Conservation (phyloP, 2,797 vertebrate species). For the Eulemur mongoz region DNA sequence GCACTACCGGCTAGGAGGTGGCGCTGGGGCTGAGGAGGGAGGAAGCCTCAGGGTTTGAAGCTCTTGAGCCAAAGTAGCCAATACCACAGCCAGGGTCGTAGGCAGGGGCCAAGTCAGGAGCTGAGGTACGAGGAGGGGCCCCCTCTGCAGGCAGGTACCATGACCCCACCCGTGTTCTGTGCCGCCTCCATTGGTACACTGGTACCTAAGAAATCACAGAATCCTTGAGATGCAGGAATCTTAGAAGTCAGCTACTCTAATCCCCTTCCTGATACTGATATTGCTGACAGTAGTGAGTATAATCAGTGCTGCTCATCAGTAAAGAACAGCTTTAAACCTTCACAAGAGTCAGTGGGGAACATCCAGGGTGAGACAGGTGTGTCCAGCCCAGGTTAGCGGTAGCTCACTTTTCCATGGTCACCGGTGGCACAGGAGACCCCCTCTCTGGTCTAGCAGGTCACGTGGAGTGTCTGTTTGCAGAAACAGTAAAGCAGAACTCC, state of each 20-base stretch:
- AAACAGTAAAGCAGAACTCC: background rate
- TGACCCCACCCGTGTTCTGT: background rate
- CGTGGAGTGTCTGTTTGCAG: background rate
- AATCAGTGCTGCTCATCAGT: background rate
- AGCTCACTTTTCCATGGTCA: background rate
- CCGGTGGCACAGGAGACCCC: rapidly evolving
- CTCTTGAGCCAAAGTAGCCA: background rate
- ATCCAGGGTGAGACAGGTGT: background rate
- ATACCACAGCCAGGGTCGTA: too few species aligned
- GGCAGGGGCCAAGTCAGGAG: background rate
- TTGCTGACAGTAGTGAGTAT: background rate
- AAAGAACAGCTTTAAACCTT: background rate
- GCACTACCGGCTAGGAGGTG: background rate
- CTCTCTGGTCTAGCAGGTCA: background rate
- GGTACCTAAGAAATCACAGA: background rate
- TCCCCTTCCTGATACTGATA: background rate
- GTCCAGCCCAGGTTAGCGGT: too few species aligned
- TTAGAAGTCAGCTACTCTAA: background rate
- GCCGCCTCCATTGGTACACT: background rate
- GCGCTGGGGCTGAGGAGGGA: background rate
- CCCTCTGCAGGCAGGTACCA: background rate
- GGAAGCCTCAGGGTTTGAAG: background rate
- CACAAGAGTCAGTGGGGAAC: background rate
- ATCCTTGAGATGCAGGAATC: background rate
- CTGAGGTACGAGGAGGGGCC: background rate